Base-by-base conservation (phyloP, 2,888 invertebrate species). In the Scaptodrosophila latifasciaeformis region DNA sequence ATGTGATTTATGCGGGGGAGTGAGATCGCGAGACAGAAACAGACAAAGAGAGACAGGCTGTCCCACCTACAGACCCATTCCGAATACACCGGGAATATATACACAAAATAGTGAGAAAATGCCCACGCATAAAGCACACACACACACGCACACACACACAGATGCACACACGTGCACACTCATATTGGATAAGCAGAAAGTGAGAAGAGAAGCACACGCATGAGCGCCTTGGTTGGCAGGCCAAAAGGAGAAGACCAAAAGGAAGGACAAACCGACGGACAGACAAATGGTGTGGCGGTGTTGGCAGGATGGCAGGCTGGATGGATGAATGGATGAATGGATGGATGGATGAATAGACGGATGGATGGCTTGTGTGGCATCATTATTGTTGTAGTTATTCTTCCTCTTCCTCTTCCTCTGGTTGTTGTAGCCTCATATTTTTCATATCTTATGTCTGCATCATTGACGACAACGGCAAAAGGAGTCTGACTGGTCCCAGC, bases 371-470 rank as follows among this genome's bases (percentile, higher is more conserved):
- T 50, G 49, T 5, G 7, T 34, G n/a, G 34, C 10, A 6, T 12
- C n/a, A n/a, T 4, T 34, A 9, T n/a, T 12, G n/a, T n/a, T n/a
- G n/a, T n/a, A n/a, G n/a, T n/a, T n/a, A n/a, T n/a, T n/a, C n/a
- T n/a, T n/a, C n/a, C n/a, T n/a, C 34, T 52, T 64, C 50, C 59
- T 67, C 67, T 6, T 64, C 67, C 75, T 78, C 71, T 78, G 55
- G 65, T 71, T 75, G 67, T 57, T 78, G 76, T 68, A 68, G 79
- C 72, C 59, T 72, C 71, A 75, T 72, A 76, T 76, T 75, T 79
- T 67, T 79, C 77, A 72, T 75, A 75, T 75, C 74, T 75, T 72
- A 62, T 72, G 80, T 75, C 77, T 79, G 74, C 80, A 75, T 79
- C 80, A 69, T 68, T 66, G 72, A 63, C 55, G 50, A 65, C 65